These are phyloP conservation scores for Amphibalanus amphitrite DNA, from an alignment of 1,140 invertebrate genomes.

Conservation along the genomic window DNA sequence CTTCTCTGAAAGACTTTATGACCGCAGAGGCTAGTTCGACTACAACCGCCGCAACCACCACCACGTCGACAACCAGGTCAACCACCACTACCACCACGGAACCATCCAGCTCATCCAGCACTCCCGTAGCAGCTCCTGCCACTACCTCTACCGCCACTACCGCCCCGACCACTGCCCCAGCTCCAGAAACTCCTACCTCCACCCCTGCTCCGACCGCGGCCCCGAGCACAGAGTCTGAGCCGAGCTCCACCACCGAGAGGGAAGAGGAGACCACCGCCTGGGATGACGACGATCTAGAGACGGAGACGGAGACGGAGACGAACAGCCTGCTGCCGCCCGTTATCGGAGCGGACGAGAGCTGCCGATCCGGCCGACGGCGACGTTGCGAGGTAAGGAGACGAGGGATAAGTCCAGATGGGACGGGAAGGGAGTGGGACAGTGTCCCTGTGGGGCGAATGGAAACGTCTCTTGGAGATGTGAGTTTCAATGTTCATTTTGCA, in stretches of 20 bases:
- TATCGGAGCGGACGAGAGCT: conserved; percentile 10
- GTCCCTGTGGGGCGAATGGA: neutral
- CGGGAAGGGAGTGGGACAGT: neutral
- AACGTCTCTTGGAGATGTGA: neutral
- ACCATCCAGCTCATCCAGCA: conserved; percentile 1
- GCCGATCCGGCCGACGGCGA: conserved; percentile 8
- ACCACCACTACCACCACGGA: conserved; percentile 9
- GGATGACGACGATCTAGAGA: no score
- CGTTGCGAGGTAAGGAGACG: conserved; percentile 9
- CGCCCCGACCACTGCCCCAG: no score
- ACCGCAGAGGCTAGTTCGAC: no score
- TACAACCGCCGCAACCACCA: conserved; percentile 9
- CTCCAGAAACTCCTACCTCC: conserved; percentile 3
- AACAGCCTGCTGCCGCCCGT: conserved; percentile 11
- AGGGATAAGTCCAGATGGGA: no score
- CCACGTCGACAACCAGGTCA: conserved; percentile 9
- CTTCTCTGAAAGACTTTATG: no score
- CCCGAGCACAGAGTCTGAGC: conserved; percentile 7
- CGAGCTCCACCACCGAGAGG: no score
- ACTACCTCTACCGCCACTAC: conserved; percentile 1
- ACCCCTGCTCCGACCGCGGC: conserved; percentile 10
- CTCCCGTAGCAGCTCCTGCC: conserved; percentile 6
- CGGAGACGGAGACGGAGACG: neutral
- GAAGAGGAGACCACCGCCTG: conserved; percentile 7
- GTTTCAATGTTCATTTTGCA: no score